These are phyloP conservation scores for Trichopoda pennipes DNA, from an alignment of 2,888 invertebrate species.

Conservation along the genomic window DNA sequence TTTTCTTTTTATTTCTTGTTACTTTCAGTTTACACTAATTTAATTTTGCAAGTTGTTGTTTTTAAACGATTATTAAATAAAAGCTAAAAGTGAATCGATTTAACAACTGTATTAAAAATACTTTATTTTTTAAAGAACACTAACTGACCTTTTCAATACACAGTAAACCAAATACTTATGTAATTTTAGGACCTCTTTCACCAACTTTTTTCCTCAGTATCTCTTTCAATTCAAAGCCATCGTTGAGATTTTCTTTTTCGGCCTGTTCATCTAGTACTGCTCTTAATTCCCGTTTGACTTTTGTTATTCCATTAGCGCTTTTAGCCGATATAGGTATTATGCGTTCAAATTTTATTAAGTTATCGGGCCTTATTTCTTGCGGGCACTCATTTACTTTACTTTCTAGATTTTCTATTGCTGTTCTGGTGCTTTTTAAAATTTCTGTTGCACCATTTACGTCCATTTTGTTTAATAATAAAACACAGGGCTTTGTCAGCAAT, in stretches of 20 bases:
- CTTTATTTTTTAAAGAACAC: too few species aligned
- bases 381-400: slow-evolving; percentile 83
- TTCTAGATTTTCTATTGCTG: slow-evolving; percentile 83
- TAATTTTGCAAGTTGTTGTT: too few species aligned
- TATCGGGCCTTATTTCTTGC: slow-evolving; percentile 86
- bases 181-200: slow-evolving; percentile 82
- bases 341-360: slow-evolving; percentile 87
- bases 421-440: slow-evolving; percentile 84
- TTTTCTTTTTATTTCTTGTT: too few species aligned
- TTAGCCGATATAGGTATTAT: slow-evolving; percentile 89
- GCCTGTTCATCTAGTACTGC: slow-evolving; percentile 85
- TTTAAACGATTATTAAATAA: too few species aligned
- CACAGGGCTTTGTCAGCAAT: slow-evolving; percentile 90
- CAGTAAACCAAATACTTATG: slow-evolving; percentile 53
- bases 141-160: too few species aligned
- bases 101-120: too few species aligned
- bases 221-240: slow-evolving; percentile 81
- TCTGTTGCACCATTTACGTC: slow-evolving; percentile 86
- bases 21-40: too few species aligned
- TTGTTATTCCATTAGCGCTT: slow-evolving; percentile 82
- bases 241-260: slow-evolving; percentile 82
- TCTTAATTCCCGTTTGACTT: slow-evolving; percentile 85
- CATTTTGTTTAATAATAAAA: slow-evolving; percentile 94
- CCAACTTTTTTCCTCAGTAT: slow-evolving; percentile 82
- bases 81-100: too few species aligned